Evolutionary conservation across 2,888 invertebrate genomes (phyloP).

Genomic region (Cepaea hortensis): DNA sequence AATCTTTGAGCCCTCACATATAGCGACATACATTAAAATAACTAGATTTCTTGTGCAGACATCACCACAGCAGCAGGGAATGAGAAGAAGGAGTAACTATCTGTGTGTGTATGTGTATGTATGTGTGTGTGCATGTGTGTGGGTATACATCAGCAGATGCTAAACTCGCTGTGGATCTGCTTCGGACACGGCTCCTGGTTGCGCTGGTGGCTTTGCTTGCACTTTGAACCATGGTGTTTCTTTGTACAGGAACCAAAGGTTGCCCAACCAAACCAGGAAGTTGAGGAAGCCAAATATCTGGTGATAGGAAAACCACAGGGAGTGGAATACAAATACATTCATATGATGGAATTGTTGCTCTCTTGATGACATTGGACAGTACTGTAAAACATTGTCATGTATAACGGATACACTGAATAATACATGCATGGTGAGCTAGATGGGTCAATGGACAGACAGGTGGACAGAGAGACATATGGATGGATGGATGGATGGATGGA

Average conservation of each 20-base stretch:
- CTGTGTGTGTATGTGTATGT: no score
- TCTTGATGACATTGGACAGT: background rate
- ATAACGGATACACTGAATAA: background rate
- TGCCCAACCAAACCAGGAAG: constrained; percentile 83
- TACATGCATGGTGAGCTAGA: background rate
- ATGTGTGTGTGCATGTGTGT: no score
- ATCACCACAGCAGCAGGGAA: no score
- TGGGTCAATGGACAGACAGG: no score
- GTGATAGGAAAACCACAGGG: constrained; percentile 59
- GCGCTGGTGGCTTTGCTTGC: constrained; percentile 58
- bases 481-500: background rate
- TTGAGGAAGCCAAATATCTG: constrained; percentile 85
- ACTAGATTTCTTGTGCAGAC: no score
- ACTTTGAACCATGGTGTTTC: constrained; percentile 79
- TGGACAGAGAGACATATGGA: background rate
- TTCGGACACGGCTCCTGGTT: constrained; percentile 57
- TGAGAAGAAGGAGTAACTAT: no score
- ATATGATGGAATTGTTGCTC: background rate
- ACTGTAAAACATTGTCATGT: background rate
- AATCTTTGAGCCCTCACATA: no score
- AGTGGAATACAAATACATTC: background rate
- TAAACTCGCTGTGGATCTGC: constrained; percentile 65
- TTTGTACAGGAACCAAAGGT: constrained; percentile 86
- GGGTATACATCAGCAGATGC: background rate
- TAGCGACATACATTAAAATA: no score